Conservation (phyloP, 2,113 vertebrate species). For the Ammospiza nelsoni region DNA sequence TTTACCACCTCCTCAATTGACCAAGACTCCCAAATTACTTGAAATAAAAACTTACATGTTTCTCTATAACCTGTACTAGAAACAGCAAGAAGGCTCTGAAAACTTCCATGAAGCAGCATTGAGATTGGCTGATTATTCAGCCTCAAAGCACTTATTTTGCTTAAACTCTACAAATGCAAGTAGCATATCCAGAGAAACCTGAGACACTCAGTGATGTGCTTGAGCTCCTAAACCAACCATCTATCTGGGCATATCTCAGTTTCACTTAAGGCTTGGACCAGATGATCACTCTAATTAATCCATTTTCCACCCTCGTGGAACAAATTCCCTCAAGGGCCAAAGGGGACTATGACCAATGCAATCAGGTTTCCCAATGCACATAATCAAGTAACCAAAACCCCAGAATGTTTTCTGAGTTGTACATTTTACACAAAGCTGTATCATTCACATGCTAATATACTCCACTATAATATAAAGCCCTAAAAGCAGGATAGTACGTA, state of each 20-base stretch:
- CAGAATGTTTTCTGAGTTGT: neutral
- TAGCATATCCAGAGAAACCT: neutral
- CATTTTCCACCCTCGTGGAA: neutral
- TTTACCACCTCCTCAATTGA: neutral
- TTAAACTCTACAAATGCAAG: neutral
- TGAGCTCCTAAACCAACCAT: neutral
- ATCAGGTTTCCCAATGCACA: neutral
- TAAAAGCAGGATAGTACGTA: neutral
- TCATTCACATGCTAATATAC: neutral
- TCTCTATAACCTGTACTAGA: neutral
- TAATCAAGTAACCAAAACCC: neutral
- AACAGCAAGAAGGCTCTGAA: neutral
- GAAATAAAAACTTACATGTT: neutral
- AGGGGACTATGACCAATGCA: neutral
- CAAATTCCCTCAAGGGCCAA: neutral
- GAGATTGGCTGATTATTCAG: neutral
- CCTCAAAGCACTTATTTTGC: neutral
- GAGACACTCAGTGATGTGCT: neutral
- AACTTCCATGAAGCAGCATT: neutral
- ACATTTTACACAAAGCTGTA: neutral
- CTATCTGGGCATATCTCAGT: neutral
- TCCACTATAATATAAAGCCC: neutral
- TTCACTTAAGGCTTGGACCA: neutral
- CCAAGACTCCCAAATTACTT: neutral
- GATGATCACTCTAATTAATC: neutral